Base-by-base conservation (phyloP, 1,140 invertebrate genomes). In the Alviniconcha marisindica region DNA sequence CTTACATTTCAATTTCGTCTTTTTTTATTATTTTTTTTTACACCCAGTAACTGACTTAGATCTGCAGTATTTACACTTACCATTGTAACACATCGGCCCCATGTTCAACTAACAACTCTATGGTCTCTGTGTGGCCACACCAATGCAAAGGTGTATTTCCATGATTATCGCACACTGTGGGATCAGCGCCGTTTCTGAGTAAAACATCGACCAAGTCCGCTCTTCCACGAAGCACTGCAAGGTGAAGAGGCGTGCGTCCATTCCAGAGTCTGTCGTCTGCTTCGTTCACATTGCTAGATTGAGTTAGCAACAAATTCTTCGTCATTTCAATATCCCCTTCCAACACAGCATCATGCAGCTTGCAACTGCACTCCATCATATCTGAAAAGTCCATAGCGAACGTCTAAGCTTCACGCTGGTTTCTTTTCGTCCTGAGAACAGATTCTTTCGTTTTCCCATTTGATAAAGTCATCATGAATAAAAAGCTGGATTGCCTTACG, bases 121-220 rank as follows among this genome's bases (percentile, higher is more conserved):
- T 56, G 14, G 86, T 83, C 14, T 89, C 87, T 48, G 74, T n/a
- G 77, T 87, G 83, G 33, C 88, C 88, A 79, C 88, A 88, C 87
- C 85, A 87, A 63, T 89, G 88, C 18, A 89, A 71, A 21, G 87
- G 85, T 2, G 88, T 87, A 54, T 89, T 89, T 12, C 87, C 86
- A 60, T 83, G 81, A 36, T 77, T 84, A 44, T 89, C 87, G 38
- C 63, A 66, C 12, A 82, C 44, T 15, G 66, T 83, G 2, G 82
- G 77, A 56, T 89, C 84, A 15, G 87, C 87, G 28, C 85, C 86
- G 38, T 84, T 66, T 15, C 83, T 69, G 12, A 87, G 66, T 15
- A 89, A 60, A 24, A 84, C 12, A 54, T 36, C 54, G 36, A 83
- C 78, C 18, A 87, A 74, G 1, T 84, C 84, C 24, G 77, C 18